Percentiles rank a stretch among this genome's conserved stretches.
phyloP scores from a whole-genome alignment of 1,140 invertebrate species.

The Colletes latitarsis region DNA sequence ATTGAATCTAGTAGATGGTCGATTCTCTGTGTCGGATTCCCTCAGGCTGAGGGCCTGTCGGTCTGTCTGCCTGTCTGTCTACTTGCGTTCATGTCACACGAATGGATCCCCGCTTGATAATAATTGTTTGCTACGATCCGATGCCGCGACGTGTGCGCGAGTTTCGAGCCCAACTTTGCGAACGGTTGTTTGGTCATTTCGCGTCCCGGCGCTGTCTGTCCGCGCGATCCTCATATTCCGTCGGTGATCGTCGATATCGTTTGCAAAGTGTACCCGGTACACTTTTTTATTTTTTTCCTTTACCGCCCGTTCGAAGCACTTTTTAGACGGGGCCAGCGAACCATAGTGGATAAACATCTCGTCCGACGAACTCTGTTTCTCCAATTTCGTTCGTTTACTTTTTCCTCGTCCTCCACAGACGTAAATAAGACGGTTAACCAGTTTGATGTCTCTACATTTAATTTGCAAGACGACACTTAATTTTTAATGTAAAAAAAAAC shows the following conservation, averaged over 20 bases:
- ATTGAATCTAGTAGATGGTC: constrained; percentile 68
- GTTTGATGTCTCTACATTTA: too few species aligned
- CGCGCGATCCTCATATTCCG: constrained; percentile 12
- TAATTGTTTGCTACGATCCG: constrained; percentile 63
- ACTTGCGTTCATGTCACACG: constrained; percentile 65
- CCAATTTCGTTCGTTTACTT: background rate
- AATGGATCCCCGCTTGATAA: constrained; percentile 64
- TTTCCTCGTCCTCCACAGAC: too few species aligned
- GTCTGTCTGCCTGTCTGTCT: constrained; percentile 60
- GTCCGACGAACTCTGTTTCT: background rate
- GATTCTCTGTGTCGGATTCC: constrained; percentile 50
- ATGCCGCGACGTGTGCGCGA: constrained; percentile 9
- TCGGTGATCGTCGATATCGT: constrained; percentile 6
- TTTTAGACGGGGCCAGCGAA: too few species aligned
- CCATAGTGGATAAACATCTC: too few species aligned
- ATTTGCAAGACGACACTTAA: too few species aligned
- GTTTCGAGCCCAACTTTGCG: constrained; percentile 16
- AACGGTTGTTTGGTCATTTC: constrained; percentile 27
- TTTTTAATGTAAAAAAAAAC: too few species aligned
- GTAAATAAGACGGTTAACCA: too few species aligned
- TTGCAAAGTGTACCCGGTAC: background rate
- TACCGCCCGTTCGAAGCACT: background rate
- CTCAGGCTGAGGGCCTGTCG: constrained; percentile 58
- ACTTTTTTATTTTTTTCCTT: background rate
- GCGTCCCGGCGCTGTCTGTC: constrained; percentile 13